Conservation (phyloP, 1,140 invertebrate genomes). For the Cydia pomonella region DNA sequence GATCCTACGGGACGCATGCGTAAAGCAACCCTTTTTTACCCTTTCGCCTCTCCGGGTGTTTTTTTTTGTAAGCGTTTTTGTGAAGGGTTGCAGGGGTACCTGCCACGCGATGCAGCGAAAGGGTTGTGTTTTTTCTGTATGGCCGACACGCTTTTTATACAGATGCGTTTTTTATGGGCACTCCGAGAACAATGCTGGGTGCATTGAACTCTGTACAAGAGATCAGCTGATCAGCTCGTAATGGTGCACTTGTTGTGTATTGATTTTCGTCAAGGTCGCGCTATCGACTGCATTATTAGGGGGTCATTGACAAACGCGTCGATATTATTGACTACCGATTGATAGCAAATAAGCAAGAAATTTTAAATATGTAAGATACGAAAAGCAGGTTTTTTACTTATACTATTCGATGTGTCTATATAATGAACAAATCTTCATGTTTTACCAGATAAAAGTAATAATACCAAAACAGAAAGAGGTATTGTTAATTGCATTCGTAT, state of each 20-base stretch:
- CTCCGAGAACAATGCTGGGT: conserved; percentile 67
- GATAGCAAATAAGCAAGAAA: background rate
- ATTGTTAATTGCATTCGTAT: too few species aligned
- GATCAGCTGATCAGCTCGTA: conserved; percentile 73
- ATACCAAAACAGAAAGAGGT: too few species aligned
- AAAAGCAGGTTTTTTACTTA: background rate
- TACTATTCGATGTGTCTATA: too few species aligned
- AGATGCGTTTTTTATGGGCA: conserved; percentile 64
- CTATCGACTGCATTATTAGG: conserved; percentile 33
- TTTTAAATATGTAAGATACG: background rate
- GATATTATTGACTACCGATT: background rate
- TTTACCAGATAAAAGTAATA: too few species aligned
- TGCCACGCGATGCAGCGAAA: conserved; percentile 65
- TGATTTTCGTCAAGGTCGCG: conserved; percentile 74
- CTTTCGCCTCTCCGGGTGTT: conserved; percentile 73
- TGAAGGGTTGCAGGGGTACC: conserved; percentile 79
- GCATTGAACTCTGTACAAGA: conserved; percentile 70
- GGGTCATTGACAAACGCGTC: conserved; percentile 4
- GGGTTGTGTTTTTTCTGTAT: conserved; percentile 75
- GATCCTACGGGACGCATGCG: conserved; percentile 73
- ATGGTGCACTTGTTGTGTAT: conserved; percentile 74
- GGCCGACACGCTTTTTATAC: conserved; percentile 61
- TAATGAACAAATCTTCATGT: too few species aligned
- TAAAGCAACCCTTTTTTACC: conserved; percentile 78
- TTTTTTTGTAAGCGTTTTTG: conserved; percentile 77